Percentiles rank a stretch among this genome's conserved stretches.
phyloP scores from a whole-genome alignment of 2,888 invertebrate genomes.

The Anagyrus pseudococci region DNA sequence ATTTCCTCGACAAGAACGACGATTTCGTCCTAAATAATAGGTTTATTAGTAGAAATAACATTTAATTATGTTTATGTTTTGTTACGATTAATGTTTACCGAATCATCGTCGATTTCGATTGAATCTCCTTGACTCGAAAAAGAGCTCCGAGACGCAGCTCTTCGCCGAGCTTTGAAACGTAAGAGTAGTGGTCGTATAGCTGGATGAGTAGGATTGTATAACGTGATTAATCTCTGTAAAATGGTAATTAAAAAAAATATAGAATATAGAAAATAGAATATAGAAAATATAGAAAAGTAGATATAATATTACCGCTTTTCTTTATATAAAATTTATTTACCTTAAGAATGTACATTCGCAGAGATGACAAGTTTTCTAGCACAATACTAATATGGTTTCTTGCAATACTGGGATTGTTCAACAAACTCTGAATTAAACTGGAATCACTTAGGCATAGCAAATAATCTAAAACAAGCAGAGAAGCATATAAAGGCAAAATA shows the following conservation, averaged over 20 bases:
- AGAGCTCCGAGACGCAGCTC: conserved; percentile 60
- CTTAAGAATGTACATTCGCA: conserved; percentile 67
- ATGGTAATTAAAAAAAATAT: no score
- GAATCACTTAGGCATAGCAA: conserved; percentile 64
- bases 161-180: conserved; percentile 55
- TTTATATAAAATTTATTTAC: conserved; percentile 52
- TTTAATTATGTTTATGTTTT: conserved; percentile 4
- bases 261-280: no score
- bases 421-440: conserved; percentile 60
- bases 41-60: conserved; percentile 9
- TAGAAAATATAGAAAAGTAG: no score
- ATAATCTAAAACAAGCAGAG: conserved; percentile 52
- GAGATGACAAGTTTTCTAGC: conserved; percentile 63
- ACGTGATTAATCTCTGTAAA: conserved; percentile 63
- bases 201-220: conserved; percentile 71
- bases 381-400: conserved; percentile 64
- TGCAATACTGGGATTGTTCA: conserved; percentile 62
- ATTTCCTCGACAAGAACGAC: conserved; percentile 60
- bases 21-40: conserved; percentile 50
- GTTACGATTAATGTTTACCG: conserved; percentile 50
- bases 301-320: no score
- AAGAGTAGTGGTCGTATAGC: conserved; percentile 62
- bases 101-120: conserved; percentile 58
- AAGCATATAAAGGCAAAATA: not conserved
- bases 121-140: conserved; percentile 65